Evolutionary conservation across 2,888 invertebrate species (phyloP), one percentile per base, ranked within the genome.

Genomic region (Lordiphosa fenestrarum): DNA sequence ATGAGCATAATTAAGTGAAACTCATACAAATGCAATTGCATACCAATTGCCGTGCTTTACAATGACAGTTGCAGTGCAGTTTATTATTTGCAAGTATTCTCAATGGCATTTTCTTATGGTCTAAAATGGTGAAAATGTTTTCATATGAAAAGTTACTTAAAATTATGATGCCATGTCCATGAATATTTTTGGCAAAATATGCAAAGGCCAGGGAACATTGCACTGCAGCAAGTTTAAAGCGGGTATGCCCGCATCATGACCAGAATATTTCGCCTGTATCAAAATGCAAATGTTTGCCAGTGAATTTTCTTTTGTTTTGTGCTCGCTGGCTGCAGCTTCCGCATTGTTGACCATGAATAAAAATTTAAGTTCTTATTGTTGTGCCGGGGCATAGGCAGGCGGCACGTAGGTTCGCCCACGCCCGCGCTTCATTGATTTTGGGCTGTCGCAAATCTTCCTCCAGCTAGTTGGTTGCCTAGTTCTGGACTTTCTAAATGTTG

Each of bases 271-370:
- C 51, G 33, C 25, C 49, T 42, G 33, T 51, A 39, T 39, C 52
- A 53, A 53, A 39, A 49, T 69, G 69, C 65, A 80, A 84, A 80
- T 80, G 78, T 81, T 66, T 54, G 60, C 53, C 61, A 72, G 71
- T 69, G 80, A 58, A 78, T 77, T 78, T 78, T 71, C 64, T 70
- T 67, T 85, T 83, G 80, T 80, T 77, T 81, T 25, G 25, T 69
- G 41, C 38, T 37, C 60, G 56, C 59, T 58, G 42, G 42, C 69
- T 69, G 80, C 68, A 85, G 76, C 85, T 81, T 81, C 81, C 81
- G 81, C 81, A 85, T 81, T 81, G 85, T 73, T 85, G 85, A 68
- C 76, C 85, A 81, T 81, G 81, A 83, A 81, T 81, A 85, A 83
- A 81, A 81, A 73, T 85, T 80, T 71, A 81, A 83, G 69, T 85